Evolutionary conservation across 2,797 vertebrate species (phyloP).

Genomic region (Ctenopoma multispine): DNA sequence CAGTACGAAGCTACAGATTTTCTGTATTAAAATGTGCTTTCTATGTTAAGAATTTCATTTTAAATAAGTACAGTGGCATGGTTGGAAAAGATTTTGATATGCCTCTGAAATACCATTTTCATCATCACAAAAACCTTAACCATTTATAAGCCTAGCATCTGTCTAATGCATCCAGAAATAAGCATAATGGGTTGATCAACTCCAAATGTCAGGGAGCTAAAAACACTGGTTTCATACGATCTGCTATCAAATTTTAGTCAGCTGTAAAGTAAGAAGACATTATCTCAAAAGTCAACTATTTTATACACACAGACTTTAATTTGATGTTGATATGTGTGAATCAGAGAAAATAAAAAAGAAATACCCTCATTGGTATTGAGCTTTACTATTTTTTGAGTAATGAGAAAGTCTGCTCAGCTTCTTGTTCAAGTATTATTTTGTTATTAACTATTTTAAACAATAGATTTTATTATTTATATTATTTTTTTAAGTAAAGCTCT

Average conservation of each 20-base stretch:
- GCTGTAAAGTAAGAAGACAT: background rate
- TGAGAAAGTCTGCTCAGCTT: background rate
- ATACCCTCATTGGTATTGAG: background rate
- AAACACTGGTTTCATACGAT: conserved; percentile 1
- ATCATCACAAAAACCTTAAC: background rate
- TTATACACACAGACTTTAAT: background rate
- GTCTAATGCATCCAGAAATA: background rate
- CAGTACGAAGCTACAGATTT: background rate
- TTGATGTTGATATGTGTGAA: background rate
- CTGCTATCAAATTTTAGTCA: background rate
- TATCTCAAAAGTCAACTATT: background rate
- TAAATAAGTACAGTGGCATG: background rate
- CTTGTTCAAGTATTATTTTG: background rate
- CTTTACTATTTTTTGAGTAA: background rate
- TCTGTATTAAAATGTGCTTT: background rate
- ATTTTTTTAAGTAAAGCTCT: background rate
- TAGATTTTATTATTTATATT: background rate
- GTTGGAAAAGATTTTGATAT: background rate
- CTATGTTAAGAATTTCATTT: background rate
- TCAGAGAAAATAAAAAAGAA: background rate
- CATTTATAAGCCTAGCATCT: background rate
- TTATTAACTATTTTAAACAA: background rate
- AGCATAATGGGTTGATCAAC: background rate
- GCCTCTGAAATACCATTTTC: background rate
- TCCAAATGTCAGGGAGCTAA: background rate